Percentiles rank a stretch among this genome's conserved stretches.
These are phyloP conservation scores for Sogatella furcifera DNA, from an alignment of 1,140 invertebrate genomes.

Conservation along the genomic window DNA sequence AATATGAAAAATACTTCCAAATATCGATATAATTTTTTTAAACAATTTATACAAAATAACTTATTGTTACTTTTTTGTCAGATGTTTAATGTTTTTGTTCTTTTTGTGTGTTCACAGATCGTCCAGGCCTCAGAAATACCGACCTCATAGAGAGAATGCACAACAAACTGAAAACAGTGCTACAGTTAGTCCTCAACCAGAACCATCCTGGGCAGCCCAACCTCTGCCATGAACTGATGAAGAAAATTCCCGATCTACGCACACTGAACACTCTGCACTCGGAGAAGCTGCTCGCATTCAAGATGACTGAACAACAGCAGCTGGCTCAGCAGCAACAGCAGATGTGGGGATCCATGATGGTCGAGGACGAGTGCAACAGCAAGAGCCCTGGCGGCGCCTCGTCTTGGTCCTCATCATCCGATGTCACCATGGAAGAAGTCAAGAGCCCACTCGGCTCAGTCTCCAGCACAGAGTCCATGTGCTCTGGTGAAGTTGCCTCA, in stretches of 20 bases:
- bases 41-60: too few species aligned
- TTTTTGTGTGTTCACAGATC: constrained; percentile 41
- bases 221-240: constrained; percentile 76
- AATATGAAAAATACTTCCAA: too few species aligned
- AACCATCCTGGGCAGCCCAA: constrained; percentile 71
- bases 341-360: constrained; percentile 39
- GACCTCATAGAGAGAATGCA: constrained; percentile 91
- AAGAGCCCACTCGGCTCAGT: constrained; percentile 76
- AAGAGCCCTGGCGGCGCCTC: constrained; percentile 43
- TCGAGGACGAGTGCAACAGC: constrained; percentile 28
- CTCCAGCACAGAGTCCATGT: constrained; percentile 69
- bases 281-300: constrained; percentile 88
- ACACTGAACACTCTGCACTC: constrained; percentile 93
- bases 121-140: constrained; percentile 81
- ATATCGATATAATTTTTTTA: too few species aligned
- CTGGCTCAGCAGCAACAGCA: constrained; percentile 40
- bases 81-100: neutral
- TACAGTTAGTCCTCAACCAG: constrained; percentile 78
- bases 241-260: constrained; percentile 88
- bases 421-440: constrained; percentile 58
- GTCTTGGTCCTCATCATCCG: constrained; percentile 56
- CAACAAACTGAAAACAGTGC: constrained; percentile 67
- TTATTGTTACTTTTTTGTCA: too few species aligned
- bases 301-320: constrained; percentile 79
- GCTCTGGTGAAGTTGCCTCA: constrained; percentile 48